Percentiles rank a stretch among this genome's conserved stretches.
Conservation (phyloP, 1,140 invertebrate genomes). For the Hylyphantes graminicola region DNA sequence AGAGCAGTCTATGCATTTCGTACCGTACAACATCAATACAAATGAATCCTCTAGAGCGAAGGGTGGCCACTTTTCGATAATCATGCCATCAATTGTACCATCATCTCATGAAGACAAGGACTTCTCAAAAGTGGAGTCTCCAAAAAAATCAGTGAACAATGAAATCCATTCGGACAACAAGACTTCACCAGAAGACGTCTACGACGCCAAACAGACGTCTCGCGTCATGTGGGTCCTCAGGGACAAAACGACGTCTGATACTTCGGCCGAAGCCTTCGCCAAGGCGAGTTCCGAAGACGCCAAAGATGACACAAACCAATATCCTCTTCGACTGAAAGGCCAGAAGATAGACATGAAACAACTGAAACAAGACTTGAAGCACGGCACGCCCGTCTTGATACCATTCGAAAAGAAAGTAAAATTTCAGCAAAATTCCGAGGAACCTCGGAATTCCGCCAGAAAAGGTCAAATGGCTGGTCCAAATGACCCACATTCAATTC, state of each 20-base stretch:
- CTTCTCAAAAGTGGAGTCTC: not conserved
- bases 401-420: constrained; percentile 18
- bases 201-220: not conserved
- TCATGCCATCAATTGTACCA: not conserved
- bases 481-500: too few relatives aligned
- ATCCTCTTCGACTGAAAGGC: not conserved
- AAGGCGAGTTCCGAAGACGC: not conserved
- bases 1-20: constrained; percentile 6
- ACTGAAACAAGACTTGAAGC: constrained; percentile 35
- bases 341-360: constrained; percentile 7
- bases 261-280: not conserved
- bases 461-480: too few relatives aligned
- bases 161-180: not conserved
- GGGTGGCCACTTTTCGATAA: not conserved
- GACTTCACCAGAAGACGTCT: not conserved
- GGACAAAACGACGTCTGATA: not conserved
- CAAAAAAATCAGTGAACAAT: not conserved
- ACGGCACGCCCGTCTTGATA: constrained; percentile 43
- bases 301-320: not conserved
- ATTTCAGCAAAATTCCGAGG: not conserved
- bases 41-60: not conserved
- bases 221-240: constrained; percentile 16
- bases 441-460: not conserved
- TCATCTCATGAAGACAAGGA: not conserved
- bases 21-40: not conserved